A percentile compares a stretch with the other conserved stretches of the same genome.
Conservation (phyloP, 1,140 invertebrate genomes). For the Drosophila biarmipes region DNA sequence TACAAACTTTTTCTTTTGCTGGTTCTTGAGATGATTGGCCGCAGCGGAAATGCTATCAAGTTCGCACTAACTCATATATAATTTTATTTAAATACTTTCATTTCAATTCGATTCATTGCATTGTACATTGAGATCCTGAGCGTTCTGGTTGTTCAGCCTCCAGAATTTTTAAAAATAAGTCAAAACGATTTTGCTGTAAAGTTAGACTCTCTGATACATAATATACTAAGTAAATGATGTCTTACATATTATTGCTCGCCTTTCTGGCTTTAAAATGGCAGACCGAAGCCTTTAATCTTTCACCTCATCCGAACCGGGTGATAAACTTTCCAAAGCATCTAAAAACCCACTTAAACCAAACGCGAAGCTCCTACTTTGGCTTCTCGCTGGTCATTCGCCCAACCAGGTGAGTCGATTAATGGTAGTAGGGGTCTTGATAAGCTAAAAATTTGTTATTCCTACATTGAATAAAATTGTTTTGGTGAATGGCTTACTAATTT, state of each 20-base stretch:
- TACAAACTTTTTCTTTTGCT: neutral
- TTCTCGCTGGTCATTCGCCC: conserved; percentile 68
- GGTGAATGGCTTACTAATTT: too few relatives aligned
- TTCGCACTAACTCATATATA: too few relatives aligned
- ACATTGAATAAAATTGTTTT: too few relatives aligned
- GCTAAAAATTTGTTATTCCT: too few relatives aligned
- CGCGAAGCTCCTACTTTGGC: conserved; percentile 75
- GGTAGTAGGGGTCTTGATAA: too few relatives aligned
- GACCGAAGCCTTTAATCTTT: conserved; percentile 57
- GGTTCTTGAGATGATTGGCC: neutral
- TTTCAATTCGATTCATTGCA: neutral
- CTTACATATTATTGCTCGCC: neutral
- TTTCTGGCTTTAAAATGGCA: conserved; percentile 1
- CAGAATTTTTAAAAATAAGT: neutral
- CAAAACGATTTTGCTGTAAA: too few relatives aligned
- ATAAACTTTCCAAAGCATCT: conserved; percentile 51
- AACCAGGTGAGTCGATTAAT: conserved; percentile 49
- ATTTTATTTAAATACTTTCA: neutral
- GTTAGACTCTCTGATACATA: too few relatives aligned
- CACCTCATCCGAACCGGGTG: conserved; percentile 56
- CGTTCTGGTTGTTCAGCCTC: neutral
- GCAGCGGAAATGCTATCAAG: neutral
- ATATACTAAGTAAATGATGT: conserved; percentile 24
- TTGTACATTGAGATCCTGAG: neutral
- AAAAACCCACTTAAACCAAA: conserved; percentile 52